Evolutionary conservation across 2,888 invertebrate species (phyloP).

Genomic region (Cephus rjabovi): DNA sequence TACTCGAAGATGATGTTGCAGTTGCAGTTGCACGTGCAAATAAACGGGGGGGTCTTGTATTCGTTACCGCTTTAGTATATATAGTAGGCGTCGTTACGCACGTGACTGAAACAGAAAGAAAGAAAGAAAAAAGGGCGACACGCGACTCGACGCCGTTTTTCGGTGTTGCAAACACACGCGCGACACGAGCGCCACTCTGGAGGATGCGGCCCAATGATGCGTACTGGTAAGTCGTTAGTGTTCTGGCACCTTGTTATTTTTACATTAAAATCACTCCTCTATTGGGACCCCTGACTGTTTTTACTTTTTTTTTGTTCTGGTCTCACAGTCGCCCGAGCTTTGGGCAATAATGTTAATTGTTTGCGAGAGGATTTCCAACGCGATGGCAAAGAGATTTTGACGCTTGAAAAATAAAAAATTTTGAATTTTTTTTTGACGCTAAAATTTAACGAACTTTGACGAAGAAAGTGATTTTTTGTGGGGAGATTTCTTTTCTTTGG

Average conservation of each 20-base stretch:
- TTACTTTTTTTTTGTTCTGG: background rate
- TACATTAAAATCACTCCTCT: conserved; percentile 53
- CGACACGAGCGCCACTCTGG: conserved; percentile 38
- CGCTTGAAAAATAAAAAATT: background rate
- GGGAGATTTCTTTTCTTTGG: too few species aligned
- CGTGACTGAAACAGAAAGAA: conserved; percentile 53
- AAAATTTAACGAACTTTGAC: background rate
- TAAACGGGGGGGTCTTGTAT: background rate
- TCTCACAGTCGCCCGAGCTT: conserved; percentile 29
- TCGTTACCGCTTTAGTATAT: background rate
- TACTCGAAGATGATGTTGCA: background rate
- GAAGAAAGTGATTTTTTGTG: background rate
- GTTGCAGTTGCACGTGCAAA: conserved; percentile 3
- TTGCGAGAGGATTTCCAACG: conserved; percentile 18
- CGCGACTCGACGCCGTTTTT: conserved; percentile 31
- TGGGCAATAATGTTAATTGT: conserved; percentile 40
- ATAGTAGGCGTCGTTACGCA: conserved; percentile 30
- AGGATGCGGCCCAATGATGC: conserved; percentile 53
- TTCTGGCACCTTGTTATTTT: conserved; percentile 55
- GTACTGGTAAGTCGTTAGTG: conserved; percentile 53
- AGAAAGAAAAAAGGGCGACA: conserved; percentile 35
- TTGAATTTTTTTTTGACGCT: background rate
- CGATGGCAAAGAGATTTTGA: background rate
- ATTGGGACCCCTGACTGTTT: background rate
- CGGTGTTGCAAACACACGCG: conserved; percentile 38